Evolutionary conservation across 2,888 invertebrate genomes (phyloP), one percentile per base, ranked within the genome.

Genomic region (Pachydiplax longipennis): DNA sequence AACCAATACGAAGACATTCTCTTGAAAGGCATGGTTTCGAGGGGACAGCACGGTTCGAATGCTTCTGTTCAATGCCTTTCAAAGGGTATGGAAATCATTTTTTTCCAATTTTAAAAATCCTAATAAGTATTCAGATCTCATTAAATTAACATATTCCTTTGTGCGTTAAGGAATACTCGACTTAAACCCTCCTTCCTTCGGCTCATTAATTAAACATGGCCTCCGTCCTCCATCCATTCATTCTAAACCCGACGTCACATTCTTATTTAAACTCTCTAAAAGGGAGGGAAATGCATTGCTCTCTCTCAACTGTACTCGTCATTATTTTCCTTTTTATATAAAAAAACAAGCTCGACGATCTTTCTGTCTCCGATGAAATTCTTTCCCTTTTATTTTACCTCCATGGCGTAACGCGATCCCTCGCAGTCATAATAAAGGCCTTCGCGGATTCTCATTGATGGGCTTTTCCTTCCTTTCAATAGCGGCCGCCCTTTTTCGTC

Each of bases 151-250:
- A 87, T 61, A 87, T 37, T 12, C 37, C 61, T 65, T 58, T 65
- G 61, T n/a, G 37, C 87, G 87, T n/a, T 37, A 61, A 83, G 83
- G 58, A 83, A 58, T 35, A 44, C 82, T 48, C 44, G 22, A 61
- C 83, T 22, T 31, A n/a, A 10, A 82, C 6, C 82, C 48, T 48
- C 53, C 22, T 58, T 83, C n/a, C 83, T 22, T 35, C 37, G 35
- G 18, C 83, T 83, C 83, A 83, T 83, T 87, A 87, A 87, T 87
- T 87, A 87, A 87, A 87, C 61, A 61, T 40, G 25, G 10, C 12
- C 13, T 73, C 73, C 1, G 1, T 18, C 73, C 25, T 65, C 73
- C 22, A 73, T 31, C 25, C 31, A 73, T 73, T 25, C 73, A 31
- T 73, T n/a, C 73, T 73, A 73, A 73, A 4, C 12, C 73, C 25